Percentiles rank a stretch among this genome's conserved stretches.
These are phyloP conservation scores for Troides aeacus DNA, from an alignment of 2,888 invertebrate genomes.

Conservation along the genomic window DNA sequence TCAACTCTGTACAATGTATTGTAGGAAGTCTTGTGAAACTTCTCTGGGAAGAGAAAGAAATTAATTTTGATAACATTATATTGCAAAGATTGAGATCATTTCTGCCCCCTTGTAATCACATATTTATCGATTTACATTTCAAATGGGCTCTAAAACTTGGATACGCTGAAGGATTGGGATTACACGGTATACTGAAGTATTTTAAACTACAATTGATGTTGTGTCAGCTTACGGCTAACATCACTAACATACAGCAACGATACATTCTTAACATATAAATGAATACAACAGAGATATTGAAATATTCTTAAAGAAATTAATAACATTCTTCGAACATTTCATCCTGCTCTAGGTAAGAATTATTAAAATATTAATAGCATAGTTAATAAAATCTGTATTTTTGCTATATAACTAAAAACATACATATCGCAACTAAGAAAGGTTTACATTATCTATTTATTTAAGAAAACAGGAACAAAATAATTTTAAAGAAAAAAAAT, in stretches of 20 bases:
- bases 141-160: conserved; percentile 59
- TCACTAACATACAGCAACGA: conserved; percentile 28
- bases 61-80: conserved; percentile 61
- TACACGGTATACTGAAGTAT: conserved; percentile 53
- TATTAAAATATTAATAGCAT: neutral
- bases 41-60: conserved; percentile 66
- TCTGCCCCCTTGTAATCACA: conserved; percentile 61
- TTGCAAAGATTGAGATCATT: conserved; percentile 58
- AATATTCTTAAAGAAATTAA: conserved; percentile 11
- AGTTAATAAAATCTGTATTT: no score
- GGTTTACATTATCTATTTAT: no score
- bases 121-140: conserved; percentile 62
- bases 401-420: no score
- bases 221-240: conserved; percentile 28
- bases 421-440: no score
- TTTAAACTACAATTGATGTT: conserved; percentile 18
- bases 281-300: conserved; percentile 5
- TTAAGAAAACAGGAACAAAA: no score
- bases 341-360: conserved; percentile 20
- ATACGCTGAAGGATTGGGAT: conserved; percentile 45
- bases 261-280: conserved; percentile 14
- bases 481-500: no score
- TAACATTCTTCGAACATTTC: neutral
- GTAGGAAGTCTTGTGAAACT: conserved; percentile 79
- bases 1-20: conserved; percentile 66